Base-by-base conservation (phyloP, 2,888 invertebrate species). In the Cetonia aurata region DNA sequence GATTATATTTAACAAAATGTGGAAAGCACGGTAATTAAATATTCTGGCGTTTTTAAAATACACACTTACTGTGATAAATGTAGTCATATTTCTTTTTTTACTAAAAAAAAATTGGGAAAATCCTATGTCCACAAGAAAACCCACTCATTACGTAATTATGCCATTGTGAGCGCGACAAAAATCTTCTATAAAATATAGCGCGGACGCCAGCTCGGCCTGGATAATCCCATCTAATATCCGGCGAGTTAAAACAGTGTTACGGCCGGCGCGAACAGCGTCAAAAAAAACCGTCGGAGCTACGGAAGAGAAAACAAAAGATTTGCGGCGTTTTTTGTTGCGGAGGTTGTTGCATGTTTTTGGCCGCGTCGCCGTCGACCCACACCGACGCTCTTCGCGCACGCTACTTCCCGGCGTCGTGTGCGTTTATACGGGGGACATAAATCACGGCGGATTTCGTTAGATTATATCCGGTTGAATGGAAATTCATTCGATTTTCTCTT, bases 381-480 rank as follows among this genome's bases (percentile, higher is more conserved):
- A 25, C 25, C 25, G 25, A 25, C 25, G 25, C 25, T 25, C 25
- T 25, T 25, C 25, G 25, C 25, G 4, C 25, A 25, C 3, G 25
- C 25, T 44, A 44, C 44, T 17, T 59, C n/a, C 48, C 62, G 15
- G 48, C 25, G 25, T 25, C 25, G 25, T 46, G 8, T 33, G 33
- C 62, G 31, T 48, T 46, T 60, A 60, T 60, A 60, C 60, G 25
- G 25, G 62, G 19, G 37, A 62, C 62, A 62, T 62, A 62, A 62
- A 62, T 62, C 62, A 62, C 62, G 48, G 48, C 33, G 62, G 62
- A 62, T 62, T 62, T 62, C 48, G 62, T 62, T 62, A 62, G 62
- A 62, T 62, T 62, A 62, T 62, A 62, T 62, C 48, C 62, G 50
- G 62, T 62, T 62, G 62, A 62, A 62, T 62, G 62, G 62, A 62